Base-by-base conservation (phyloP, 2,797 vertebrate genomes). In the Kryptopterus vitreolus region DNA sequence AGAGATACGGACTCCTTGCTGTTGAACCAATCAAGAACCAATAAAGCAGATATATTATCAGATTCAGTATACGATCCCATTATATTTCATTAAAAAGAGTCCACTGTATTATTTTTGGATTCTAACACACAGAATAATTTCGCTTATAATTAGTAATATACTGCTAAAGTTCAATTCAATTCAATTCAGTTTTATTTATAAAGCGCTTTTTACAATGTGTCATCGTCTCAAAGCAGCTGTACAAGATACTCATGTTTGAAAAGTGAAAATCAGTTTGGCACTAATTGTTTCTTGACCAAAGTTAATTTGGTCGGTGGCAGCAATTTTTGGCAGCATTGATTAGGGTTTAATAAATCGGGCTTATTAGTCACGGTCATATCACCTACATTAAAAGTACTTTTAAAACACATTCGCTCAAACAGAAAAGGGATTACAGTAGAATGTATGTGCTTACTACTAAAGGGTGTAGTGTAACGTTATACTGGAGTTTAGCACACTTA, bases 1-100 rank as follows among this genome's bases (percentile, higher is more conserved):
- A 76, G 79, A 85, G 59, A 53, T 24, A 50, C 11, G 3, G 24
- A 24, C 69, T 78, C 76, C 38, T 52, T 33, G 50, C 50, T 71
- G 69, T 8, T 53, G 48, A 71, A 53, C 26, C 18, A 70, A 70
- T 52, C 12, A 48, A 46, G 20, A 38, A 65, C 62, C 53, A 59
- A n/a, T n/a, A n/a, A n/a, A n/a, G 53, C n/a, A 26, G 33, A 59
- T 74, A 6, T 33, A 12, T n/a, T 57, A 57, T 43, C 6, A n/a
- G n/a, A n/a, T n/a, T n/a, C n/a, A 43, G 38, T 9, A 43, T 43
- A 43, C 10, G 4, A 43, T 43, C 38, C 6, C 38, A 43, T 43
- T 43, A 7, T 9, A 43, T 43, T 43, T 43, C 9, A 3, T 22
- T 9, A 57, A 57, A 57, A n/a, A 57, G n/a, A n/a, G n/a, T 57